Evolutionary conservation across 2,888 invertebrate species (phyloP), one percentile per base, ranked within the genome.

Genomic region (Chouioia cunea): DNA sequence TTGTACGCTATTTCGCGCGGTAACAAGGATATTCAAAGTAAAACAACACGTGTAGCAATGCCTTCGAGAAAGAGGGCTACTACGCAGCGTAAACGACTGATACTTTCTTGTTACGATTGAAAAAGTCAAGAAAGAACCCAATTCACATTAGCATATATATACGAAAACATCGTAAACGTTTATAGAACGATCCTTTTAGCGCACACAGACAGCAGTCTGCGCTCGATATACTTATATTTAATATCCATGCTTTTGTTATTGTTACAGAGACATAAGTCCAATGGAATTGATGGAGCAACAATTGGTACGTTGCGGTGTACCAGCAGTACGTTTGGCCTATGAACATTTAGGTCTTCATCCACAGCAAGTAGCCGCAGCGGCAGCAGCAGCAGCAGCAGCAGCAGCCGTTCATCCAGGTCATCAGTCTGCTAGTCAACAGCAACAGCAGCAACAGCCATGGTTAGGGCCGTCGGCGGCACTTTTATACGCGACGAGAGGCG

Each of bases 251-350:
- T 8, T 10, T 69, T 57, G 16, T 70, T 47, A 56, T 10, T 6
- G 70, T 82, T 81, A 0, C 81, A 85, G 85, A 20, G 85, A 85
- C 64, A n/a, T n/a, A n/a, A n/a, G n/a, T n/a, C 85, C 85, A 16
- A 85, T 85, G 85, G 85, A 85, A 46, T 50, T 85, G 72, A 85
- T 85, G 85, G 85, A 85, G 71, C 85, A 85, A 73, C 85, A 85
- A 67, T 70, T 85, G 68, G 84, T 84, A 27, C 79, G 85, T 6
- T 84, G 85, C 76, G 85, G 85, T 2, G 85, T 85, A 16, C 83
- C 85, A 0, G 79, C 85, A 47, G 83, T 84, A 4, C 76, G 85
- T 4, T 66, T 85, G 50, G n/a, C n/a, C n/a, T 85, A 85, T 81
- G 85, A 85, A 66, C 85, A 85, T 48, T 78, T 84, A 60, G 27